A percentile compares a stretch with the other conserved stretches of the same genome.
phyloP scores from a whole-genome alignment of 2,888 invertebrate genomes.

The Eubasilissa splendida region DNA sequence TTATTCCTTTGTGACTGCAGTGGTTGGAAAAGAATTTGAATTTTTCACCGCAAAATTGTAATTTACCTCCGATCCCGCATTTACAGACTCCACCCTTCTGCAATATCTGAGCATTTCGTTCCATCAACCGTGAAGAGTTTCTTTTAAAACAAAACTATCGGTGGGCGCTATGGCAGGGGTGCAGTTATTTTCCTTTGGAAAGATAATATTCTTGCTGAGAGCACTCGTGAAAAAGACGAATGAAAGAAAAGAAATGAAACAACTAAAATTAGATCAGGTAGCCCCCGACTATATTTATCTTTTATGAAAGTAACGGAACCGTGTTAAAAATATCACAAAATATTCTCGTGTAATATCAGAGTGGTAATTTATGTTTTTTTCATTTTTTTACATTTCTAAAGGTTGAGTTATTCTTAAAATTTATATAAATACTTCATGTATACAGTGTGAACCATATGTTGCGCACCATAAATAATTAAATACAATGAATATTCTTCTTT shows the following conservation, averaged over 20 bases:
- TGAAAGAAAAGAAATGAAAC: constrained; percentile 1
- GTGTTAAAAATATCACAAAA: too few species aligned
- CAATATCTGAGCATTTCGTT: constrained; percentile 17
- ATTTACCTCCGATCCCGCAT: constrained; percentile 3
- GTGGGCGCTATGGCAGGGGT: neutral
- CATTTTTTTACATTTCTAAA: too few species aligned
- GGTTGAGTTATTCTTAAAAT: too few species aligned
- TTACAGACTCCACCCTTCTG: neutral
- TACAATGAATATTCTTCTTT: too few species aligned
- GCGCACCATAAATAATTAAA: too few species aligned
- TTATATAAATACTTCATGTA: too few species aligned
- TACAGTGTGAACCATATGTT: too few species aligned
- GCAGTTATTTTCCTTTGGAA: constrained; percentile 29
- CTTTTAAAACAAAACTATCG: constrained; percentile 24
- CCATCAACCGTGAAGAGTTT: constrained; percentile 13
- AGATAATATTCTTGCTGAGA: constrained; percentile 16
- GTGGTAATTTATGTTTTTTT: too few species aligned
- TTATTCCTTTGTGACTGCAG: constrained; percentile 11
- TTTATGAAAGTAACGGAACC: neutral
- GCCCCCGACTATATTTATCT: neutral
- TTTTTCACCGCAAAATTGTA: constrained; percentile 10
- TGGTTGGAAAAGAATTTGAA: neutral
- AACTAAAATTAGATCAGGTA: constrained; percentile 22
- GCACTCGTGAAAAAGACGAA: constrained; percentile 8
- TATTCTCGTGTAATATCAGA: too few species aligned